These are phyloP conservation scores for Octodonta nipae DNA, from an alignment of 2,888 invertebrate species.

Conservation along the genomic window DNA sequence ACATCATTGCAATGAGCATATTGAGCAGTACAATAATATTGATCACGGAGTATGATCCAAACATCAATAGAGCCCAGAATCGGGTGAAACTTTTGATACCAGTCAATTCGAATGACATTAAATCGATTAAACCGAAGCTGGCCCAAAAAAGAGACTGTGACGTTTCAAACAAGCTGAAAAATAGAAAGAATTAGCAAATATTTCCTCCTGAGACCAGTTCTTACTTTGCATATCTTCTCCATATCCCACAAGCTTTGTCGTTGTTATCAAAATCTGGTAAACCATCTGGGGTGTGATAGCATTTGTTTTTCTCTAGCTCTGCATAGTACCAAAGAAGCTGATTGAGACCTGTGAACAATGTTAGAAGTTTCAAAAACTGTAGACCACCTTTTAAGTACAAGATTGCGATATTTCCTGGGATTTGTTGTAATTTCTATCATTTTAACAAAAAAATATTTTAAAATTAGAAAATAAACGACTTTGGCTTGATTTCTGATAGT, in stretches of 20 bases:
- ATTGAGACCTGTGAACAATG: conserved; percentile 59
- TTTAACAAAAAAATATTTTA: too few species aligned
- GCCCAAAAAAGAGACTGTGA: conserved; percentile 98
- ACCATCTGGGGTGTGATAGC: conserved; percentile 61
- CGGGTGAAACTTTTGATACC: conserved; percentile 92
- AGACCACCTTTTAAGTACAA: too few species aligned
- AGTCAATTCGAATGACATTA: conserved; percentile 84
- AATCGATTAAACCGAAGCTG: conserved; percentile 87
- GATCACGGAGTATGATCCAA: conserved; percentile 93
- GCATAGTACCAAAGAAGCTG: conserved; percentile 89
- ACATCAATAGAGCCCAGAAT: conserved; percentile 94
- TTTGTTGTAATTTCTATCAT: too few species aligned
- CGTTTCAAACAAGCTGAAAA: conserved; percentile 84
- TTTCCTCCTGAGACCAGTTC: conserved; percentile 1
- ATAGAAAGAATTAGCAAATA: not conserved
- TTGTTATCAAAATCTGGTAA: conserved; percentile 73
- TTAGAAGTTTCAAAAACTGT: too few species aligned
- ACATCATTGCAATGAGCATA: conserved; percentile 99
- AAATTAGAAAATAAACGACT: too few species aligned
- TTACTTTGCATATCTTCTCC: conserved; percentile 83
- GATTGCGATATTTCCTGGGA: too few species aligned
- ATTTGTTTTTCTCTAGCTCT: conserved; percentile 73
- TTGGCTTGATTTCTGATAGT: too few species aligned
- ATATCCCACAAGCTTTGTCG: conserved; percentile 70
- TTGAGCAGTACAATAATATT: conserved; percentile 93